phyloP scores from a whole-genome alignment of 2,113 vertebrate genomes.

The Pygoscelis adeliae region DNA sequence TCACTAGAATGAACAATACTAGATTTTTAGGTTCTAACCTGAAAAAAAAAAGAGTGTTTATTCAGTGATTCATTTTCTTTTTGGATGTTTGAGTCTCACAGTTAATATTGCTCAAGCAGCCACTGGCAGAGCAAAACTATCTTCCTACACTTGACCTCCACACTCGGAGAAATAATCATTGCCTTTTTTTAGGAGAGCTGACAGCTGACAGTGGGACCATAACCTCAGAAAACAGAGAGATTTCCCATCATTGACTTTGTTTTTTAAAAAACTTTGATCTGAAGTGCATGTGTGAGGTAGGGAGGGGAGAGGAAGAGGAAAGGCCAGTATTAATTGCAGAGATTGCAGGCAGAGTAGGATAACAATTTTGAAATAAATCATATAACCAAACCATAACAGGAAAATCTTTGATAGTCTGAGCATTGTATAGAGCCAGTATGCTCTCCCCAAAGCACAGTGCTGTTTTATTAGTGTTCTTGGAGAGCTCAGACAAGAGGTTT shows the following conservation, averaged over 20 bases:
- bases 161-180: neutral
- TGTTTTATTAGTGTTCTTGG: neutral
- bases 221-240: neutral
- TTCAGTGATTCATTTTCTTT: neutral
- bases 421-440: neutral
- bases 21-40: neutral
- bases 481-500: neutral
- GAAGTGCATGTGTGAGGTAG: neutral
- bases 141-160: neutral
- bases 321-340: neutral
- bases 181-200: neutral
- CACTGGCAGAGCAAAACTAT: neutral
- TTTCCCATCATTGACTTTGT: neutral
- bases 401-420: slow-evolving; percentile 26
- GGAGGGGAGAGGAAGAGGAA: slow-evolving; percentile 39
- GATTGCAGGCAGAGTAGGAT: neutral
- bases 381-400: slow-evolving; percentile 42
- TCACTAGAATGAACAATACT: neutral
- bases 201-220: neutral
- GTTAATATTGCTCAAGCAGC: neutral
- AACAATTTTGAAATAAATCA: slow-evolving; percentile 53
- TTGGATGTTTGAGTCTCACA: neutral
- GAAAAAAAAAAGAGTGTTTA: neutral
- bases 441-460: neutral
- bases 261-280: slow-evolving; percentile 26